Base-by-base conservation (phyloP, 2,888 invertebrate species). In the Lepeophtheirus nordmannii region DNA sequence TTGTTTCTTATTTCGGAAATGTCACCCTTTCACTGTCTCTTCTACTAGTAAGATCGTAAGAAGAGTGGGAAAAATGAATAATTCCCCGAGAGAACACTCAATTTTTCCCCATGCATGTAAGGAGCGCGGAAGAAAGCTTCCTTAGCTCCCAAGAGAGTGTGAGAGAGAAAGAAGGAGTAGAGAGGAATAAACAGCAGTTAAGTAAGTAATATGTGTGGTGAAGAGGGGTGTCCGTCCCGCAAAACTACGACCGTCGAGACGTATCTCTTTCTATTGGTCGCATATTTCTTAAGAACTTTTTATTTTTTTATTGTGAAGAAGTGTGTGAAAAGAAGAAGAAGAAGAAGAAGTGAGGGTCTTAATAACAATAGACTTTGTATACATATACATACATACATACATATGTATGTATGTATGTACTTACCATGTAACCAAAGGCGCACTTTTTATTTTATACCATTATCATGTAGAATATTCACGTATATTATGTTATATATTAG, bases 51-150 rank as follows among this genome's bases (percentile, higher is more conserved):
- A 30, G 30, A 30, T 30, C 30, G 5, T n/a, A 46, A 8, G 2
- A n/a, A 17, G 53, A 46, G 53, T 46, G 53, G 53, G 53, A 46
- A 46, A 46, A 46, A 46, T 17, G 53, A 46, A 17, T 2, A 5
- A 17, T 46, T 46, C 8, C 53, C 2, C 2, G n/a, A 46, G 17
- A 17, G 53, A 46, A 17, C 17, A n/a, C 53, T 30, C 53, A n/a
- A 8, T 17, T 46, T 46, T 46, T 46, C 53, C 53, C 53, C 53
- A 14, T 46, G n/a, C 8, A 5, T 46, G 5, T 46, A n/a, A 17
- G 14, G 53, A 46, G 53, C 17, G 53, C 53, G 53, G 53, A 46
- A 46, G 53, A 46, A 46, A 46, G 53, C 53, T 46, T 14, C 30
- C 7, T 30, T 7, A 30, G 30, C 30, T 46, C 53, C 53, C 53